phyloP scores from a whole-genome alignment of 2,888 invertebrate genomes.

The Phalera bucephala region DNA sequence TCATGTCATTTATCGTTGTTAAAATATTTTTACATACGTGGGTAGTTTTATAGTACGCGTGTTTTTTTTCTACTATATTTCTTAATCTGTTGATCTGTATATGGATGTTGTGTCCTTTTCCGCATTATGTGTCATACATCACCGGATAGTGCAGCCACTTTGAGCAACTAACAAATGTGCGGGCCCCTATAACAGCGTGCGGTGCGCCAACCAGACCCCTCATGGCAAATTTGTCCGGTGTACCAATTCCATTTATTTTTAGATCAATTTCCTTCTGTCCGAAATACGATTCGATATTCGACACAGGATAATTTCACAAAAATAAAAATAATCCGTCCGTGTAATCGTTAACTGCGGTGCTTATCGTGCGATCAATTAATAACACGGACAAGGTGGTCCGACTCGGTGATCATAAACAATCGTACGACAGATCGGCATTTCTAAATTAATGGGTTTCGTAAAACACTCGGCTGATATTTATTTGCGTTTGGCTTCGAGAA shows the following conservation, averaged over 20 bases:
- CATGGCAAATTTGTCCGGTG: slow-evolving; percentile 30
- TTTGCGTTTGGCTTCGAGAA: slow-evolving; percentile 50
- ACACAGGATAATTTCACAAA: slow-evolving; percentile 25
- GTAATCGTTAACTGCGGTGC: slow-evolving; percentile 45
- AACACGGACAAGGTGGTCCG: slow-evolving; percentile 72
- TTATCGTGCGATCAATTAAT: slow-evolving; percentile 76
- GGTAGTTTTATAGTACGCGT: no score
- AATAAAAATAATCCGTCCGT: slow-evolving; percentile 34
- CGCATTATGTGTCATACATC: background rate
- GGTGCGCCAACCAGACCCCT: slow-evolving; percentile 25
- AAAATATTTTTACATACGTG: no score
- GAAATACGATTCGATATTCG: slow-evolving; percentile 20
- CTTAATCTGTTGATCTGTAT: no score
- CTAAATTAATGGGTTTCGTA: slow-evolving; percentile 70
- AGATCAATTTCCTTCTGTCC: slow-evolving; percentile 35
- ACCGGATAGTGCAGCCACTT: background rate
- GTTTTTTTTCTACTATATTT: no score
- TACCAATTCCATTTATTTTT: slow-evolving; percentile 43
- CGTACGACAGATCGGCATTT: slow-evolving; percentile 67
- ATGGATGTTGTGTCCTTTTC: no score
- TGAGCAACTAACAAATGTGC: slow-evolving; percentile 6
- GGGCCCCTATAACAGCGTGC: slow-evolving; percentile 27
- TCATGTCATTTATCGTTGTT: no score
- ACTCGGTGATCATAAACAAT: slow-evolving; percentile 62
- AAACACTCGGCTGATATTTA: slow-evolving; percentile 44